Percentiles rank a stretch among this genome's conserved stretches.
phyloP scores from a whole-genome alignment of 1,140 invertebrate species.

The Bilobella aurantiaca region DNA sequence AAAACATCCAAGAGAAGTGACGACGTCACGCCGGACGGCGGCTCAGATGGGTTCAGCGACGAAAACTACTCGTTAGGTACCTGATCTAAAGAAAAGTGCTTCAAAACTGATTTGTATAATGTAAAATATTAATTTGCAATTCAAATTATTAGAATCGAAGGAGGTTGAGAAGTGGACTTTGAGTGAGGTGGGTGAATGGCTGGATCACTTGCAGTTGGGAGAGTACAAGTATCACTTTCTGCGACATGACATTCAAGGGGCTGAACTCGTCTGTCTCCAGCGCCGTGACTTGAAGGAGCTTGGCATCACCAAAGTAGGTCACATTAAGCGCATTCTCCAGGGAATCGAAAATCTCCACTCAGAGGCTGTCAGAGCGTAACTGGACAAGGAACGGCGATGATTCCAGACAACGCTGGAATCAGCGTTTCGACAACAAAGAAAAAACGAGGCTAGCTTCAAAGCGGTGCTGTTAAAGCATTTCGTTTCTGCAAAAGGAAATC shows the following conservation, averaged over 20 bases:
- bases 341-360: conserved; percentile 70
- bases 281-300: conserved; percentile 76
- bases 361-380: not conserved
- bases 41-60: conserved; percentile 29
- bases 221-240: conserved; percentile 73
- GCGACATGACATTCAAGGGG: conserved; percentile 80
- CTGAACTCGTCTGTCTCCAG: conserved; percentile 74
- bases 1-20: conserved; percentile 24
- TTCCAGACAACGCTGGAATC: too few species aligned
- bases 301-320: conserved; percentile 82
- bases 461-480: too few species aligned
- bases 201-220: conserved; percentile 71
- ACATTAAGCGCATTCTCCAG: conserved; percentile 85
- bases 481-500: too few species aligned
- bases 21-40: conserved; percentile 11
- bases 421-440: too few species aligned
- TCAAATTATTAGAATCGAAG: conserved; percentile 23
- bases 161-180: conserved; percentile 44
- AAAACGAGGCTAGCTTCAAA: too few species aligned
- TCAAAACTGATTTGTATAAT: not conserved
- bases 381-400: not conserved
- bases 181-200: conserved; percentile 59
- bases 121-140: conserved; percentile 2
- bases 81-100: not conserved
- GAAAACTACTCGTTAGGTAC: conserved; percentile 25